phyloP scores from a whole-genome alignment of 2,113 vertebrate genomes.

The Zingel zingel region DNA sequence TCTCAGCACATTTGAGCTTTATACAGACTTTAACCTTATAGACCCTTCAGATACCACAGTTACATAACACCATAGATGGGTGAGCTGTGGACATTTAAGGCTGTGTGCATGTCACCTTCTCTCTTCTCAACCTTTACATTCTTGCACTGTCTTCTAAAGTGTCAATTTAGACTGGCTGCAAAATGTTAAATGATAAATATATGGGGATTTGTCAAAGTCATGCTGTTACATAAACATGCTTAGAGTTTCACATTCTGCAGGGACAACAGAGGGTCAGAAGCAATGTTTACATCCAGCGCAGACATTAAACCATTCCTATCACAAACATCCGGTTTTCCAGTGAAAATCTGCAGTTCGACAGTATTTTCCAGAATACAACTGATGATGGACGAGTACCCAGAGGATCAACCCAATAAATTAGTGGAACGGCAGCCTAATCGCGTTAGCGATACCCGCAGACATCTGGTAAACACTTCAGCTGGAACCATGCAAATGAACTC shows the following conservation, averaged over 20 bases:
- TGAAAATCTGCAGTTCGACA: constrained; percentile 11
- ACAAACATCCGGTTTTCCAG: constrained; percentile 12
- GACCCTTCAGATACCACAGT: too few relatives aligned
- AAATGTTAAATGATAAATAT: constrained; percentile 21
- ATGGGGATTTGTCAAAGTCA: constrained; percentile 16
- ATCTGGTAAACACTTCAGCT: constrained; percentile 79
- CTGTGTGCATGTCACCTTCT: background rate
- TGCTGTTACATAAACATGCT: background rate
- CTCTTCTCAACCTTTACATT: background rate
- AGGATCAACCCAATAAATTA: constrained; percentile 68
- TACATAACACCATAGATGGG: too few relatives aligned
- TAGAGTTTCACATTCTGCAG: background rate
- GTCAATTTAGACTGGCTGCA: background rate
- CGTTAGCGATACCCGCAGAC: constrained; percentile 73
- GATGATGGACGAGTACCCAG: constrained; percentile 56
- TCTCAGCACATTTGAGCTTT: too few relatives aligned
- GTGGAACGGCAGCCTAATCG: constrained; percentile 65
- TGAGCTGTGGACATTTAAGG: too few relatives aligned
- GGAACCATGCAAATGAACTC: constrained; percentile 78
- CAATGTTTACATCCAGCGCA: background rate
- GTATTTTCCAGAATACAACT: constrained; percentile 7
- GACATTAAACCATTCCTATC: background rate
- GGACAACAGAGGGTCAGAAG: background rate
- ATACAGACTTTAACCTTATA: too few relatives aligned
- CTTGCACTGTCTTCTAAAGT: background rate